phyloP scores from a whole-genome alignment of 2,797 vertebrate species.

The Amblyopsis hoosieri region DNA sequence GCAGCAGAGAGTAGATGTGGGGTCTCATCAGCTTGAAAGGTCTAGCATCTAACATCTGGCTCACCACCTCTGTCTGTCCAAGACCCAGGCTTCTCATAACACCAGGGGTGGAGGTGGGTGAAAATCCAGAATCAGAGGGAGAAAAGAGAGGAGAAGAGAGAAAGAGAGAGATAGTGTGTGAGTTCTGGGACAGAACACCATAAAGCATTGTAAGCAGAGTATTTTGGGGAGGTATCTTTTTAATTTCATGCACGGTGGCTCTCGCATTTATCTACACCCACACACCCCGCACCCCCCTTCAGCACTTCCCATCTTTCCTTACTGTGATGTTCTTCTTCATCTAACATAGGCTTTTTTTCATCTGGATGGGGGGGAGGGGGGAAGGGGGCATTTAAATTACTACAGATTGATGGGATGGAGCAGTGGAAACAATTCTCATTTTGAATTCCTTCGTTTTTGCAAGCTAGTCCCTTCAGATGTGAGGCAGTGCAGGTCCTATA shows the following conservation, averaged over 20 bases:
- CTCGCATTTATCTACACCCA: slow-evolving; percentile 66
- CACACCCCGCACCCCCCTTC: slow-evolving; percentile 36
- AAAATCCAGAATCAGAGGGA: slow-evolving; percentile 26
- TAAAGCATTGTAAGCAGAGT: slow-evolving; percentile 36
- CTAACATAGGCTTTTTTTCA: background rate
- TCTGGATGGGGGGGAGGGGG: slow-evolving; percentile 14
- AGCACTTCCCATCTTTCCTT: slow-evolving; percentile 34
- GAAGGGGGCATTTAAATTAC: slow-evolving; percentile 44
- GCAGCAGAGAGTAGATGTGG: too few relatives aligned
- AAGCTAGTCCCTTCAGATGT: slow-evolving; percentile 19
- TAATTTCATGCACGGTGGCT: slow-evolving; percentile 75
- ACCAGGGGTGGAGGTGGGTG: slow-evolving; percentile 50
- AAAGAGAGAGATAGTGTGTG: background rate
- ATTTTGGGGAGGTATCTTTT: slow-evolving; percentile 75
- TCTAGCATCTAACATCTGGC: too few relatives aligned
- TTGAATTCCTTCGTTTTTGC: slow-evolving; percentile 43
- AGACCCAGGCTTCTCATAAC: slow-evolving; percentile 43
- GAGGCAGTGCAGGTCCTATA: too few relatives aligned
- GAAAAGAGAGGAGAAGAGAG: slow-evolving; percentile 18
- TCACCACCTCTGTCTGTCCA: too few relatives aligned
- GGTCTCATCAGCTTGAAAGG: too few relatives aligned
- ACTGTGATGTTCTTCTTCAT: slow-evolving; percentile 22
- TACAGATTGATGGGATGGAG: slow-evolving; percentile 45
- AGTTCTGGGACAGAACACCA: slow-evolving; percentile 38
- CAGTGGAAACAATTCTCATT: slow-evolving; percentile 52